Percentiles rank a stretch among this genome's conserved stretches.
phyloP scores from a whole-genome alignment of 1,140 invertebrate genomes.

The Caenorhabditis inopinata region DNA sequence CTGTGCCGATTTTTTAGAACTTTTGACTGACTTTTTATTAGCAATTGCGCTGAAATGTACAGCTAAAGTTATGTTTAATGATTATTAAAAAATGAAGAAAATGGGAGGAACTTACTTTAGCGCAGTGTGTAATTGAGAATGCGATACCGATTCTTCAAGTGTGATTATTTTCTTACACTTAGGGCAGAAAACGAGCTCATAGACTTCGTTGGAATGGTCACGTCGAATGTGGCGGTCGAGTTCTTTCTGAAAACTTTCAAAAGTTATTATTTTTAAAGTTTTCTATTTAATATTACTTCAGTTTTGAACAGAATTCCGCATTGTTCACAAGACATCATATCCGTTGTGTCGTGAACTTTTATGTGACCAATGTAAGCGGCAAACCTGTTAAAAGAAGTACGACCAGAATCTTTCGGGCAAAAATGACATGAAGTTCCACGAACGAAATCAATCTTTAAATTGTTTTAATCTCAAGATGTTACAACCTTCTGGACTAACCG shows the following conservation, averaged over 20 bases:
- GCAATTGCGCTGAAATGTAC: neutral
- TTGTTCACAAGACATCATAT: neutral
- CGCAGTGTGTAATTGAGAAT: neutral
- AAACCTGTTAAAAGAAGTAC: neutral
- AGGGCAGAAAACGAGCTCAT: neutral
- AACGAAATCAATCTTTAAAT: neutral
- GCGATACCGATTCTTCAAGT: neutral
- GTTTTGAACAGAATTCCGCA: conserved; percentile 28
- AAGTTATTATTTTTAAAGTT: neutral
- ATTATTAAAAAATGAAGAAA: neutral
- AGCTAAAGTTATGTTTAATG: neutral
- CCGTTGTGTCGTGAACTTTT: neutral
- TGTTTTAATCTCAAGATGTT: neutral
- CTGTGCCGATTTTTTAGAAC: neutral
- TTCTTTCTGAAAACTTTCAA: neutral
- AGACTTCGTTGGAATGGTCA: neutral
- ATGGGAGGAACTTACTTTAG: neutral
- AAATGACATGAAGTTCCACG: neutral
- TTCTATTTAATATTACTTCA: neutral
- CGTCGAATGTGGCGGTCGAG: neutral
- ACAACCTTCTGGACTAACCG: too few species aligned
- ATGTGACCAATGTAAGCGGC: conserved; percentile 33
- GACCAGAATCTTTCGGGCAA: neutral
- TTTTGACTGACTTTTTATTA: neutral
- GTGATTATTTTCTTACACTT: conserved; percentile 9